Evolutionary conservation across 2,888 invertebrate genomes (phyloP).

Genomic region (Hypomecis atomaria): DNA sequence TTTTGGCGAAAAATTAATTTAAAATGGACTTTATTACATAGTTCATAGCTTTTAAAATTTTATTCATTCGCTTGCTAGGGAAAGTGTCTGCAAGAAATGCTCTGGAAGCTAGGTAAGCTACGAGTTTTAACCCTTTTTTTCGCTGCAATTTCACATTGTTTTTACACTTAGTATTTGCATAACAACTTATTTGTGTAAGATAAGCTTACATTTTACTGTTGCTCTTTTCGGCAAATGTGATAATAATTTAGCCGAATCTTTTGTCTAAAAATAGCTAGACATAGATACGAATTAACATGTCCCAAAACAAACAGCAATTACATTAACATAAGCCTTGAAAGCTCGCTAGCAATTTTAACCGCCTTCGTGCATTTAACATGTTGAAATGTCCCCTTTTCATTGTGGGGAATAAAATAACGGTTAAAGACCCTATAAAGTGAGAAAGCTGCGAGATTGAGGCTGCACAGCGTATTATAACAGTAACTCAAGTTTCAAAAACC

Average conservation of each 20-base stretch:
- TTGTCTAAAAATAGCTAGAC: constrained; percentile 3
- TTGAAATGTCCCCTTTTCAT: constrained; percentile 56
- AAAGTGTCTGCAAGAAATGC: too few species aligned
- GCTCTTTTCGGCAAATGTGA: too few species aligned
- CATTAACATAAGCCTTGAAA: constrained; percentile 60
- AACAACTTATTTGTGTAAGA: too few species aligned
- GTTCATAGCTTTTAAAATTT: too few species aligned
- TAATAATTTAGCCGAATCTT: background rate
- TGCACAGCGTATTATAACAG: constrained; percentile 38
- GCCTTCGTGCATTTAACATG: constrained; percentile 54
- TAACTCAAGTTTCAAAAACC: constrained; percentile 7
- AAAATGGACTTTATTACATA: too few species aligned
- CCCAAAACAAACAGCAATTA: constrained; percentile 48
- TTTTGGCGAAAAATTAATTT: too few species aligned
- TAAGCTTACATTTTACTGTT: too few species aligned
- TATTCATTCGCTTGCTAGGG: too few species aligned
- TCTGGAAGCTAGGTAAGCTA: too few species aligned
- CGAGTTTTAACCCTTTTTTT: too few species aligned
- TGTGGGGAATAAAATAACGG: constrained; percentile 55
- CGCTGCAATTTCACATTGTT: too few species aligned
- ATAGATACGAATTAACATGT: constrained; percentile 14
- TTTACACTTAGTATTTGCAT: too few species aligned
- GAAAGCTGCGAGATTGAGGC: constrained; percentile 50
- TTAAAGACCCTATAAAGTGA: constrained; percentile 57
- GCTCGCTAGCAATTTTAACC: constrained; percentile 55